These are phyloP conservation scores for Micromussa lordhowensis DNA, from an alignment of 92 coral and sea anemone genomes.

Conservation along the genomic window DNA sequence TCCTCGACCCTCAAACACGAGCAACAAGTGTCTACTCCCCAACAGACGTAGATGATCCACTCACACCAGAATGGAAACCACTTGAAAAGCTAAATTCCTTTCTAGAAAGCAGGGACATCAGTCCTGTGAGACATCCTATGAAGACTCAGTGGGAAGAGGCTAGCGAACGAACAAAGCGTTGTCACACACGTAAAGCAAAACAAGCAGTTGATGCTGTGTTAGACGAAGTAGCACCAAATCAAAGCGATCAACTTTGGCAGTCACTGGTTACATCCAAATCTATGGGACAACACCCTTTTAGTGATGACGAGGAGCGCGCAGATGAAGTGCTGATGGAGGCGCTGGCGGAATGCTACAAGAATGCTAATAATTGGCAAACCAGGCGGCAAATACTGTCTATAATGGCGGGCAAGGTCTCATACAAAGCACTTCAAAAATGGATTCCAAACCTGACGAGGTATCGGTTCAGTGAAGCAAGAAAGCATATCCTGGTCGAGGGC, in stretches of 20 bases:
- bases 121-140: conserved; percentile 68
- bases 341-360: not conserved
- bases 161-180: conserved; percentile 60
- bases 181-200: conserved; percentile 68
- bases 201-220: conserved; percentile 68
- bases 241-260: conserved; percentile 57
- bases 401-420: conserved; percentile 50
- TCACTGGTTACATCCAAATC: no score
- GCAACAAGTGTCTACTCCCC: conserved; percentile 18
- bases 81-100: conserved; percentile 59
- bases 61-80: conserved; percentile 33
- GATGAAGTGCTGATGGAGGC: not conserved
- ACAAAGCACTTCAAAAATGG: conserved; percentile 40
- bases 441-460: conserved; percentile 57
- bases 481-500: conserved; percentile 54
- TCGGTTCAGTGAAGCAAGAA: conserved; percentile 52
- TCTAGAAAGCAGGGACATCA: no score
- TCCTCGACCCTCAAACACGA: not conserved
- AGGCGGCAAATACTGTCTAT: conserved; percentile 39
- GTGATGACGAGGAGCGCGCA: conserved; percentile 21
- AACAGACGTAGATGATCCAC: conserved; percentile 20
- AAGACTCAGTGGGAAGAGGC: conserved; percentile 69
- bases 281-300: conserved; percentile 6
- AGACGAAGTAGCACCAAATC: conserved; percentile 72
- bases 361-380: not conserved